Conservation (phyloP, 2,888 invertebrate species). For the Matsumyia berberina region DNA sequence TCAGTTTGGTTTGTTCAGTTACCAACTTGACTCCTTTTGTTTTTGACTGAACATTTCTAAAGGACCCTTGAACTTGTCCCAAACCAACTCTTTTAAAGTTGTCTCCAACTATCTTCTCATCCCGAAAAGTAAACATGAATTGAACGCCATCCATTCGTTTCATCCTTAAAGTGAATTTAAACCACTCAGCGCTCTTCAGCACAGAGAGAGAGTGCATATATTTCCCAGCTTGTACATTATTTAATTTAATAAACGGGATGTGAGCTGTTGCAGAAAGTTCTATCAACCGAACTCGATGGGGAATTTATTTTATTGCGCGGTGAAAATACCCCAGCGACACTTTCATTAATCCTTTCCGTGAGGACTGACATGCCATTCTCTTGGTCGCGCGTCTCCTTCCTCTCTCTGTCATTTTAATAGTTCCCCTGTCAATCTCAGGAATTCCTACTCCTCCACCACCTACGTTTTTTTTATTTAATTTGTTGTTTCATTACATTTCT, state of each 20-base stretch:
- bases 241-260: slow-evolving; percentile 47
- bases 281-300: slow-evolving; percentile 29
- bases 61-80: too few species aligned
- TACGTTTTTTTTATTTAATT: slow-evolving; percentile 27
- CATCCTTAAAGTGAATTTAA: slow-evolving; percentile 23
- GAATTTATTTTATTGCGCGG: slow-evolving; percentile 52
- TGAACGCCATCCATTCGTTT: neutral
- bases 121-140: too few species aligned
- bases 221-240: slow-evolving; percentile 52
- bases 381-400: neutral
- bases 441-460: slow-evolving; percentile 2
- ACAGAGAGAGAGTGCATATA: slow-evolving; percentile 8
- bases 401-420: slow-evolving; percentile 60
- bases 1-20: too few species aligned
- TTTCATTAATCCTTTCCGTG: slow-evolving; percentile 57
- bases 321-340: slow-evolving; percentile 57
- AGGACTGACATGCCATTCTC: slow-evolving; percentile 12
- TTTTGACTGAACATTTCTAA: too few species aligned
- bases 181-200: neutral
- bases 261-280: slow-evolving; percentile 41
- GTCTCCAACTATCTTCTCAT: too few species aligned
- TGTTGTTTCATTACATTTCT: slow-evolving; percentile 59
- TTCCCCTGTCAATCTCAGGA: slow-evolving; percentile 54
- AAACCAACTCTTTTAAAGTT: too few species aligned
- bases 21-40: too few species aligned